Percentiles rank a stretch among this genome's conserved stretches.
phyloP scores from a whole-genome alignment of 2,113 vertebrate species.

The Zapus hudsonius region DNA sequence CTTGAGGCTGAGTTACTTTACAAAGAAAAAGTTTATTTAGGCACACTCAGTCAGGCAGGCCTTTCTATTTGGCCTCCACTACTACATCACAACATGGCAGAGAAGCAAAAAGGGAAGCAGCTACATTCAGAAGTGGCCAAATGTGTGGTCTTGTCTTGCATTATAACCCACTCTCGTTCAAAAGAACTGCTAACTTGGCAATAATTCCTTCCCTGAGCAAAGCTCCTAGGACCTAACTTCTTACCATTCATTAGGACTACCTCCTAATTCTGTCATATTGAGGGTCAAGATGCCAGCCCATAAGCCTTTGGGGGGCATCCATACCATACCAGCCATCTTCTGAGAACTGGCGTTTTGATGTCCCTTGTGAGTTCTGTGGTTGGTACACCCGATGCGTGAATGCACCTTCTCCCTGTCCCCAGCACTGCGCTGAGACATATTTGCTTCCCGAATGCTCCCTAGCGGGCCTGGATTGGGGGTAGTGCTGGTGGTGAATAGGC shows the following conservation, averaged over 20 bases:
- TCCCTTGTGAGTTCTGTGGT: not conserved
- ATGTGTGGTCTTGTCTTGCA: not conserved
- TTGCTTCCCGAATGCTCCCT: conserved; percentile 36
- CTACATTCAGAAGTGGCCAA: not conserved
- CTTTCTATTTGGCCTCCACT: not conserved
- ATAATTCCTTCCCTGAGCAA: not conserved
- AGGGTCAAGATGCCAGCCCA: not conserved
- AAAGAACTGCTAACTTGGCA: not conserved
- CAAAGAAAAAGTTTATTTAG: conserved; percentile 4
- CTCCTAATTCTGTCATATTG: not conserved
- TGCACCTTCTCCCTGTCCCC: not conserved
- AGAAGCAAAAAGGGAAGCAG: not conserved
- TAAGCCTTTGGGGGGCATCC: not conserved
- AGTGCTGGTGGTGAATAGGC: no score
- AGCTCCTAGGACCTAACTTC: not conserved
- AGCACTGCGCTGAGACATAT: not conserved
- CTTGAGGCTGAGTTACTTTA: not conserved
- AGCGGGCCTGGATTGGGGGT: no score
- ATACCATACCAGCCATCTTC: not conserved
- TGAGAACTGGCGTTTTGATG: not conserved
- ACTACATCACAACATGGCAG: not conserved
- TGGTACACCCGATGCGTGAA: not conserved
- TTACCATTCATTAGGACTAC: not conserved
- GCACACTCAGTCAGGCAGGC: not conserved
- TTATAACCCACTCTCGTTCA: not conserved